Percentiles rank a stretch among this genome's conserved stretches.
Evolutionary conservation across 1,140 invertebrate species (phyloP).

Genomic region (Lasioglossum baleicum): DNA sequence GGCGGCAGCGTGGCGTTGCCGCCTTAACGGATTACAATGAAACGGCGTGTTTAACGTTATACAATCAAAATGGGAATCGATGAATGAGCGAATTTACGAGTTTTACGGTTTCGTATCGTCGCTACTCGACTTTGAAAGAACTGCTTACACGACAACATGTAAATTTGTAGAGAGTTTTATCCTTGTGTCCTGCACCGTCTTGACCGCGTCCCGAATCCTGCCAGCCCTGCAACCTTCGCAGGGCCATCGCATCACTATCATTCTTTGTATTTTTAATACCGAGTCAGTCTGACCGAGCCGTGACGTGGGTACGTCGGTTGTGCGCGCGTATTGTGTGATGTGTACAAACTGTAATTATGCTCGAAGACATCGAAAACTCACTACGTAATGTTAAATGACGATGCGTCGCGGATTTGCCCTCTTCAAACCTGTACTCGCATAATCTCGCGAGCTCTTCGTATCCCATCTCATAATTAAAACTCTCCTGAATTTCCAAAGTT

Average conservation of each 20-base stretch:
- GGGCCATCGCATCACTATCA: neutral
- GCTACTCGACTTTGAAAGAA: conserved; percentile 78
- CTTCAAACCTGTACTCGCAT: neutral
- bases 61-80: conserved; percentile 75
- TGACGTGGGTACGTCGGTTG: conserved; percentile 68
- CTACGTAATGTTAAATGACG: conserved; percentile 78
- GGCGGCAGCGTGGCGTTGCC: conserved; percentile 65
- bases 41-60: conserved; percentile 76
- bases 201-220: conserved; percentile 5
- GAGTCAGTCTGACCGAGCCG: conserved; percentile 72
- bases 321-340: conserved; percentile 73
- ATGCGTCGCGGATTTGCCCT: conserved; percentile 72
- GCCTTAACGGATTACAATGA: conserved; percentile 78
- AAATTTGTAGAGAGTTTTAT: conserved; percentile 66
- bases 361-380: conserved; percentile 80
- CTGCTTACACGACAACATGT: conserved; percentile 79
- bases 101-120: conserved; percentile 67
- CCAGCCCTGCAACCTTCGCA: neutral
- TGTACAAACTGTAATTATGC: conserved; percentile 79
- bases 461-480: too few species aligned
- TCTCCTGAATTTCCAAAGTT: too few species aligned
- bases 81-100: conserved; percentile 74
- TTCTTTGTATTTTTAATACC: neutral
- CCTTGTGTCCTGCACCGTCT: conserved; percentile 44
- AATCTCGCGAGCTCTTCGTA: too few species aligned